Percentiles rank a stretch among this genome's conserved stretches.
These are phyloP conservation scores for Achroia grisella DNA, from an alignment of 1,140 invertebrate genomes.

Conservation along the genomic window DNA sequence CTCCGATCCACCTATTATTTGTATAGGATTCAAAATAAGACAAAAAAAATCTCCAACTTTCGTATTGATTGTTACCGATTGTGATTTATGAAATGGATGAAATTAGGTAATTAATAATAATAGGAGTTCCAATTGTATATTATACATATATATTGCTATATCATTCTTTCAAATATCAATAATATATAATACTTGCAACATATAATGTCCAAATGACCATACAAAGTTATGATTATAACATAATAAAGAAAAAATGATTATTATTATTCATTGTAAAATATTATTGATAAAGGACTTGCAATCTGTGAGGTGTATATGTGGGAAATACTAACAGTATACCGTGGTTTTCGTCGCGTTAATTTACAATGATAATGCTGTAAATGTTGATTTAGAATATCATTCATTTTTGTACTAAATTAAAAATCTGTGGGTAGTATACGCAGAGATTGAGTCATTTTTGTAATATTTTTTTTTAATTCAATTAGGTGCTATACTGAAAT, in stretches of 20 bases:
- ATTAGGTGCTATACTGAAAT: too few species aligned
- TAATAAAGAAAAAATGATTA: neutral
- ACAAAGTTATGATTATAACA: neutral
- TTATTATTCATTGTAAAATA: neutral
- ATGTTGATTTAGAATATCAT: too few species aligned
- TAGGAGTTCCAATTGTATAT: conserved; percentile 73
- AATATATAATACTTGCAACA: conserved; percentile 12
- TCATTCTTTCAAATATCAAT: conserved; percentile 46
- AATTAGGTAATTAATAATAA: conserved; percentile 71
- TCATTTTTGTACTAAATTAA: too few species aligned
- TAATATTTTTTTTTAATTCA: too few species aligned
- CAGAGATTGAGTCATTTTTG: too few species aligned
- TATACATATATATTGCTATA: conserved; percentile 65
- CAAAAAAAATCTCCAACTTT: conserved; percentile 51
- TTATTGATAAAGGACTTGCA: conserved; percentile 5
- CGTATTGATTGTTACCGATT: conserved; percentile 65
- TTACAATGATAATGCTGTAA: too few species aligned
- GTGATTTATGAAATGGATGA: conserved; percentile 61
- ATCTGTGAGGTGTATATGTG: conserved; percentile 8
- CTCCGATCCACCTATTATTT: conserved; percentile 18
- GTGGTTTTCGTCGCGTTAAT: too few species aligned
- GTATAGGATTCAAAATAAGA: conserved; percentile 26
- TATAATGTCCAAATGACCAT: neutral
- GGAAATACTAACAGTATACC: too few species aligned
- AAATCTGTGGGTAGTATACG: too few species aligned